phyloP scores from a whole-genome alignment of 2,888 invertebrate genomes.

The Phaedon cochleariae region DNA sequence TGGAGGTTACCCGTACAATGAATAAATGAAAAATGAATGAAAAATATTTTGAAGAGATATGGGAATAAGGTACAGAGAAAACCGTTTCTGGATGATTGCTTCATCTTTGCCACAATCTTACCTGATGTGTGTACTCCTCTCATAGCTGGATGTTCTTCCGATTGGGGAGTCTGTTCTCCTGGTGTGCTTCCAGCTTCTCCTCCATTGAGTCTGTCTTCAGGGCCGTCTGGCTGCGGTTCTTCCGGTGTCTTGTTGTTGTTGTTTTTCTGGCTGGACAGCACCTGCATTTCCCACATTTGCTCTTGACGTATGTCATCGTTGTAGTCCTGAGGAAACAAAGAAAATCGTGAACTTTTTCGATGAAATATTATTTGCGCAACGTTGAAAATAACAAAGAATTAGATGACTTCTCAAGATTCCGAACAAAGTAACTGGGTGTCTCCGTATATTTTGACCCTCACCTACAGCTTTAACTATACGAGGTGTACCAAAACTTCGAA shows the following conservation, averaged over 20 bases:
- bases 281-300: constrained; percentile 84
- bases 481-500: too few relatives aligned
- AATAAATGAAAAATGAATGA: too few relatives aligned
- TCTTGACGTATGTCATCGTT: constrained; percentile 92
- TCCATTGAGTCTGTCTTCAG: constrained; percentile 62
- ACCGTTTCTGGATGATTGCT: too few relatives aligned
- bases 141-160: constrained; percentile 69
- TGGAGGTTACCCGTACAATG: too few relatives aligned
- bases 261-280: constrained; percentile 69
- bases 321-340: constrained; percentile 81
- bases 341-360: constrained; percentile 18
- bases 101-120: constrained; percentile 19
- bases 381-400: too few relatives aligned
- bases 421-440: too few relatives aligned
- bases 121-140: constrained; percentile 64
- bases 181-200: constrained; percentile 53
- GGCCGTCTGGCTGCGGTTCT: constrained; percentile 42
- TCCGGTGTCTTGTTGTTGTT: constrained; percentile 49
- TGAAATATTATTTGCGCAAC: too few relatives aligned
- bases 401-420: too few relatives aligned
- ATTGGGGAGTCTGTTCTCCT: constrained; percentile 58
- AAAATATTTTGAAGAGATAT: too few relatives aligned
- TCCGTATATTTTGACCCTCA: too few relatives aligned
- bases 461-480: too few relatives aligned
- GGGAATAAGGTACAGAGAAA: too few relatives aligned